These are phyloP conservation scores for Probosciger aterrimus DNA, from an alignment of 2,113 vertebrate species.

Conservation along the genomic window DNA sequence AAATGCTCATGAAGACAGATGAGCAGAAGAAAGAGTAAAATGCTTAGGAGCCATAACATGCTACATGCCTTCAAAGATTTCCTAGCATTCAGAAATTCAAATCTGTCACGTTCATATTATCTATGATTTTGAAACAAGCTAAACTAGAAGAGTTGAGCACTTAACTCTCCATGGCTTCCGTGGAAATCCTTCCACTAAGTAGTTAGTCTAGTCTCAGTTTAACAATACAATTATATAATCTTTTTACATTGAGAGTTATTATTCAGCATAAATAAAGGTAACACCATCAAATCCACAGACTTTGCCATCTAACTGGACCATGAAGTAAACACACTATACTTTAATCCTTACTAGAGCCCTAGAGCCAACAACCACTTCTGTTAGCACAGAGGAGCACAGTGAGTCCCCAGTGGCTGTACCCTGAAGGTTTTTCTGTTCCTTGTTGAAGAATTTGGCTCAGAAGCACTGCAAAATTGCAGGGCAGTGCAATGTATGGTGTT, in stretches of 20 bases:
- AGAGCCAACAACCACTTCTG: not conserved
- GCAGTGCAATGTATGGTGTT: not conserved
- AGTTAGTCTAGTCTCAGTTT: not conserved
- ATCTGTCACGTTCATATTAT: not conserved
- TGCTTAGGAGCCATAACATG: not conserved
- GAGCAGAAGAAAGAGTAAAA: not conserved
- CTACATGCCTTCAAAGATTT: not conserved
- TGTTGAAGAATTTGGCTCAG: not conserved
- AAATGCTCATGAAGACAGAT: not conserved
- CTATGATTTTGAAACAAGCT: not conserved
- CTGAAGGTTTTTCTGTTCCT: not conserved
- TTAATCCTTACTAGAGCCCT: not conserved
- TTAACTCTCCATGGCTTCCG: not conserved
- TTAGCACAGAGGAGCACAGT: not conserved
- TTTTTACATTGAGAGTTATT: not conserved
- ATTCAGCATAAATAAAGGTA: not conserved
- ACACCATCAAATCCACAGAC: not conserved
- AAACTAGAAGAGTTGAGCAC: not conserved
- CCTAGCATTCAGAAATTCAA: not conserved
- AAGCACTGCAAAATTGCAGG: not conserved
- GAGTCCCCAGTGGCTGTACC: not conserved
- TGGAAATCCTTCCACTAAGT: not conserved
- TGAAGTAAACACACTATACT: not conserved
- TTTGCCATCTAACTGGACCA: not conserved
- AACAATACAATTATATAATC: not conserved